These are phyloP conservation scores for Chloroclystis v-ata DNA, from an alignment of 2,888 invertebrate genomes.

Conservation along the genomic window DNA sequence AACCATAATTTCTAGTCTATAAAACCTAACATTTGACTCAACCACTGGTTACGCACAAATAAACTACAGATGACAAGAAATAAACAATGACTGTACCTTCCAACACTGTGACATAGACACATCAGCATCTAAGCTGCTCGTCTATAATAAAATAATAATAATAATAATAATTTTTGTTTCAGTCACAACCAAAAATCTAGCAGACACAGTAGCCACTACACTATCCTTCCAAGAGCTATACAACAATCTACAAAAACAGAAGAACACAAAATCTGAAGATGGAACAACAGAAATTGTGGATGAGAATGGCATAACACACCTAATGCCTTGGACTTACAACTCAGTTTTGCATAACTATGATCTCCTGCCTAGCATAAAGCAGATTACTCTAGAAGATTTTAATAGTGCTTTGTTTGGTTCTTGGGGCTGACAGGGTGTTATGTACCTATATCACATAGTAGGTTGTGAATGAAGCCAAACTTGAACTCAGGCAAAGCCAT, in stretches of 20 bases:
- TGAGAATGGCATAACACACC: constrained; percentile 54
- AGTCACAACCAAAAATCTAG: constrained; percentile 46
- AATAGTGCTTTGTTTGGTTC: constrained; percentile 62
- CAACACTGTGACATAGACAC: too few species aligned
- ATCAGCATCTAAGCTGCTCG: too few species aligned
- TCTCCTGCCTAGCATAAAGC: constrained; percentile 80
- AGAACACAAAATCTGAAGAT: constrained; percentile 28
- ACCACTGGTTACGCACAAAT: too few species aligned
- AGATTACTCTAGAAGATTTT: constrained; percentile 75
- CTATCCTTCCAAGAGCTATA: constrained; percentile 59
- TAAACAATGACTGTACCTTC: too few species aligned
- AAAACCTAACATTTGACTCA: too few species aligned
- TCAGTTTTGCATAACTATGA: constrained; percentile 60
- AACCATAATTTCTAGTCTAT: too few species aligned
- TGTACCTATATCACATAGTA: not conserved
- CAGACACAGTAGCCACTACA: constrained; percentile 28
- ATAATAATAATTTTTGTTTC: constrained; percentile 24
- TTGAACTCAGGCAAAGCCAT: too few species aligned
- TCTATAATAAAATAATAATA: not conserved
- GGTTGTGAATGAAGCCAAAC: not conserved
- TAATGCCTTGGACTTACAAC: constrained; percentile 78
- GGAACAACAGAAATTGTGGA: constrained; percentile 49
- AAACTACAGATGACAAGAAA: too few species aligned
- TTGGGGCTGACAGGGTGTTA: constrained; percentile 68
- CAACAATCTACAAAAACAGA: constrained; percentile 49